These are phyloP conservation scores for Synanthedon andrenaeformis DNA, from an alignment of 2,888 invertebrate species.

Conservation along the genomic window DNA sequence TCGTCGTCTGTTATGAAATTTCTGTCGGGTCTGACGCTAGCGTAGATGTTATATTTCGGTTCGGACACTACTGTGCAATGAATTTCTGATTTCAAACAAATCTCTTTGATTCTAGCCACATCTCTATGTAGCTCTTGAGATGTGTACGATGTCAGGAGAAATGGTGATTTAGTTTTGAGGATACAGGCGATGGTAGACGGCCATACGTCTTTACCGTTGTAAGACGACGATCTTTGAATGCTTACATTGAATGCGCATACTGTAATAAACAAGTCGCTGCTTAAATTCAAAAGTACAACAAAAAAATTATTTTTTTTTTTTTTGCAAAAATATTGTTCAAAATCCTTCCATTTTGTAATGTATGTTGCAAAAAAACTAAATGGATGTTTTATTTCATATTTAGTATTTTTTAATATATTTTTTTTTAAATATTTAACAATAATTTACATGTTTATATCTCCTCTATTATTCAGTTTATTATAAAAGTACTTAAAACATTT, in stretches of 20 bases:
- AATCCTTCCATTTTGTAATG: too few relatives aligned
- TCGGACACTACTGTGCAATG: conserved; percentile 62
- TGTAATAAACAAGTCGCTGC: conserved; percentile 37
- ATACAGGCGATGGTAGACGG: conserved; percentile 72
- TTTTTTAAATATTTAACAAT: too few relatives aligned
- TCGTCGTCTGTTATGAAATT: conserved; percentile 81
- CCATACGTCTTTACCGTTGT: conserved; percentile 75
- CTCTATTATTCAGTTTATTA: too few relatives aligned
- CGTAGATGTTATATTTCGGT: conserved; percentile 73
- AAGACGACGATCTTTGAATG: conserved; percentile 75
- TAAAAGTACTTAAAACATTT: too few relatives aligned
- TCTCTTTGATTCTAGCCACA: conserved; percentile 65
- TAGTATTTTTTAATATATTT: too few relatives aligned
- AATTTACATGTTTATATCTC: too few relatives aligned
- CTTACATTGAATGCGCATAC: conserved; percentile 81
- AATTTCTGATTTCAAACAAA: conserved; percentile 35
- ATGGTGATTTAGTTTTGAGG: conserved; percentile 66
- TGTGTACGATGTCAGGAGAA: conserved; percentile 77
- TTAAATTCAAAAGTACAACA: too few relatives aligned
- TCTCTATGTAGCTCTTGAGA: conserved; percentile 75
- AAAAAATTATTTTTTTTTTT: too few relatives aligned
- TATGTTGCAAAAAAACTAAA: too few relatives aligned
- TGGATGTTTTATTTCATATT: too few relatives aligned
- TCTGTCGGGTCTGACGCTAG: conserved; percentile 77
- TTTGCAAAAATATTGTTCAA: too few relatives aligned